Evolutionary conservation across 2,113 vertebrate species (phyloP).

Genomic region (Aspiorhynchus laticeps): DNA sequence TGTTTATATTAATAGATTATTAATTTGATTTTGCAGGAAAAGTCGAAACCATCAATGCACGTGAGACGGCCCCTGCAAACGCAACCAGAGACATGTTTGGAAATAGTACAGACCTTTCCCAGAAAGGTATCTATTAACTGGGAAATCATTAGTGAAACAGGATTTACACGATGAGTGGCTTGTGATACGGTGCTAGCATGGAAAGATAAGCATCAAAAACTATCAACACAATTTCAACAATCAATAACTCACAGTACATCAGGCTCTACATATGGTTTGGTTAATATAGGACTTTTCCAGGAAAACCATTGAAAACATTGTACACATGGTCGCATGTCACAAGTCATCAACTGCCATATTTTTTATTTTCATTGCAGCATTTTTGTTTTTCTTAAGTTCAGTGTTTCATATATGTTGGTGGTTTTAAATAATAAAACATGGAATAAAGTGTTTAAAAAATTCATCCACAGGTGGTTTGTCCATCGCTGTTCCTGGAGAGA

Average conservation of each 20-base stretch:
- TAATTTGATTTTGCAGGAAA: slow-evolving; percentile 72
- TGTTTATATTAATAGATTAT: background rate
- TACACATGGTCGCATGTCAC: background rate
- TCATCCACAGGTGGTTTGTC: slow-evolving; percentile 82
- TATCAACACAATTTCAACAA: background rate
- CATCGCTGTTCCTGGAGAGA: slow-evolving; percentile 91
- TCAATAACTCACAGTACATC: background rate
- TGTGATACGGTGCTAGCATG: background rate
- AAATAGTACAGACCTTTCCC: slow-evolving; percentile 76
- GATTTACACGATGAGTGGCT: background rate
- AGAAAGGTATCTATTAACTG: slow-evolving; percentile 76
- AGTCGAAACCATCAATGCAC: slow-evolving; percentile 88
- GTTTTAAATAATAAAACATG: background rate
- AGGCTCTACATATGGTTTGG: background rate
- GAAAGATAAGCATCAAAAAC: slow-evolving; percentile 18
- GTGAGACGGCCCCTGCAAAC: slow-evolving; percentile 83
- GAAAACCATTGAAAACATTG: background rate
- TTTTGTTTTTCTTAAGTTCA: background rate
- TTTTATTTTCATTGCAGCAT: background rate
- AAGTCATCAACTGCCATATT: background rate
- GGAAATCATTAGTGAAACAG: slow-evolving; percentile 16
- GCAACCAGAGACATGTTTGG: slow-evolving; percentile 83
- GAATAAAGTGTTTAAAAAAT: background rate
- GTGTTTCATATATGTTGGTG: background rate
- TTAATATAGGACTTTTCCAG: background rate